Conservation (phyloP, 2,888 invertebrate genomes). For the Melikaiella ostensackeni region DNA sequence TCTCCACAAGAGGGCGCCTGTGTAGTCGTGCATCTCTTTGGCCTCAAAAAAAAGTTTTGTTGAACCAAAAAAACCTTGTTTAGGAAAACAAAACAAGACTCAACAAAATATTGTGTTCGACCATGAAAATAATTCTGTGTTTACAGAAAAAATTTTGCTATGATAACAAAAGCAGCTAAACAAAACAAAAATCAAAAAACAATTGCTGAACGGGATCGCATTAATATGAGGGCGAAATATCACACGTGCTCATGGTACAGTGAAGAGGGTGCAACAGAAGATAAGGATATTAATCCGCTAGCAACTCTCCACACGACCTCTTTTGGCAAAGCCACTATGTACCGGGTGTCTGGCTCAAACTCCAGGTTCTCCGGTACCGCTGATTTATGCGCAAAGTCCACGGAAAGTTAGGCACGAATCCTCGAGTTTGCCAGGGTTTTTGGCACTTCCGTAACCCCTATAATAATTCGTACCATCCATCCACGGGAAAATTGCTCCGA, state of each 20-base stretch:
- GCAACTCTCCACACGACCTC: constrained; percentile 58
- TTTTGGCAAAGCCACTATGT: constrained; percentile 45
- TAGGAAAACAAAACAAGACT: too few relatives aligned
- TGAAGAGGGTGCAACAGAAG: constrained; percentile 52
- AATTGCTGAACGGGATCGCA: too few relatives aligned
- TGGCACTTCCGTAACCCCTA: constrained; percentile 59
- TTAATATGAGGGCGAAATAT: too few relatives aligned
- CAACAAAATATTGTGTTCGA: too few relatives aligned
- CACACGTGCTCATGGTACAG: background rate
- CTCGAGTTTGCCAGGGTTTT: constrained; percentile 66
- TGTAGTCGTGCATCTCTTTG: too few relatives aligned
- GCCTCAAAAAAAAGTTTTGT: too few relatives aligned
- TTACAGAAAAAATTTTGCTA: too few relatives aligned
- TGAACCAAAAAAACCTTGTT: too few relatives aligned
- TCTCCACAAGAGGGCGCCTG: too few relatives aligned
- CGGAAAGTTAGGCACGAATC: constrained; percentile 58
- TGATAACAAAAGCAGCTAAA: too few relatives aligned
- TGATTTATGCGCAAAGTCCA: constrained; percentile 68
- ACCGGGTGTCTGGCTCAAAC: constrained; percentile 63
- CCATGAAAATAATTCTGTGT: too few relatives aligned
- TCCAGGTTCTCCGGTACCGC: constrained; percentile 54
- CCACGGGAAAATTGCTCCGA: constrained; percentile 52
- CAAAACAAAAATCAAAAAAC: too few relatives aligned
- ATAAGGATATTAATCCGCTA: constrained; percentile 68
- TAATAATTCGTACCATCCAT: constrained; percentile 47